These are phyloP conservation scores for Melieria omissa DNA, from an alignment of 2,888 invertebrate species.

Conservation along the genomic window DNA sequence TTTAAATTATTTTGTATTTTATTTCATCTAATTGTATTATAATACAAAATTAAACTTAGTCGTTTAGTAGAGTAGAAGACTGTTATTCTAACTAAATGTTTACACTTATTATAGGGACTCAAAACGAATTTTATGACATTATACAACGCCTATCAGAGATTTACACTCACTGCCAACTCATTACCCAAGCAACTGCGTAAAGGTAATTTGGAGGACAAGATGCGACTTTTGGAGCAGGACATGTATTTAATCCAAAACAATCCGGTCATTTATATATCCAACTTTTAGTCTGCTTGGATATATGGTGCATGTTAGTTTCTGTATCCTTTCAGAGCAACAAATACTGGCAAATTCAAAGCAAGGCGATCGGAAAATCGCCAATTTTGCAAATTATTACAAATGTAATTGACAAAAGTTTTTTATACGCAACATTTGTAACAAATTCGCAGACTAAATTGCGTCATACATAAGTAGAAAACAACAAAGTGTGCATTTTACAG, in stretches of 20 bases:
- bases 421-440: neutral
- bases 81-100: no score
- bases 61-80: no score
- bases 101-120: constrained; percentile 71
- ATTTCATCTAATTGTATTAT: no score
- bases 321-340: neutral
- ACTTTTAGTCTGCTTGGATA: constrained; percentile 52
- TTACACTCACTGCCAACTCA: constrained; percentile 88
- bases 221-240: constrained; percentile 86
- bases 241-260: constrained; percentile 84
- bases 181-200: constrained; percentile 83
- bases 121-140: constrained; percentile 84
- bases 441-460: neutral
- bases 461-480: constrained; percentile 20
- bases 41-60: no score
- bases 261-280: constrained; percentile 81
- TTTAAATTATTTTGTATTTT: neutral
- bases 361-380: no score
- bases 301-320: neutral
- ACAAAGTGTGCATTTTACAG: constrained; percentile 51
- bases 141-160: constrained; percentile 81
- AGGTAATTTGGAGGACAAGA: constrained; percentile 79
- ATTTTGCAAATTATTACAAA: no score
- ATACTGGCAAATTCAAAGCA: neutral
- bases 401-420: neutral